Conservation (phyloP, 1,140 invertebrate genomes). For the Armadillidium nasatum region DNA sequence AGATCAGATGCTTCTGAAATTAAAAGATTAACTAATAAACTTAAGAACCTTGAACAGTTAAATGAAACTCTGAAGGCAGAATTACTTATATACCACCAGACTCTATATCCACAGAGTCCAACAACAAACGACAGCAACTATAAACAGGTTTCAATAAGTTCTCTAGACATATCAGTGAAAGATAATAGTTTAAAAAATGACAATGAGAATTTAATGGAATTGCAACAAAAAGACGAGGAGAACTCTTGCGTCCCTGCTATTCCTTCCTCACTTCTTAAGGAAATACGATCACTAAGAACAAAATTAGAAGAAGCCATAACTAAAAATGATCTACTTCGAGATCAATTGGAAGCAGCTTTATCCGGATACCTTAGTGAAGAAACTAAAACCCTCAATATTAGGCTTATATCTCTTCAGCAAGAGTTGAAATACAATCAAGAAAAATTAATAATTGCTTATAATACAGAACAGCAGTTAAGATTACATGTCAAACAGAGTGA, state of each 20-base stretch:
- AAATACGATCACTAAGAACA: slow-evolving; percentile 48
- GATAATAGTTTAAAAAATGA: neutral
- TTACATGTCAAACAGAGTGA: neutral
- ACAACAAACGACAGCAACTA: slow-evolving; percentile 31
- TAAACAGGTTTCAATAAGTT: slow-evolving; percentile 17
- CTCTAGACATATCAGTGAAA: slow-evolving; percentile 39
- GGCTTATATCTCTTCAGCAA: neutral
- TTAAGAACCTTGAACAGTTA: slow-evolving; percentile 48
- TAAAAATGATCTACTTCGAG: slow-evolving; percentile 49
- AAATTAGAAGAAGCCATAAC: slow-evolving; percentile 49
- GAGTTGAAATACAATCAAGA: neutral
- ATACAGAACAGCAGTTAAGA: neutral
- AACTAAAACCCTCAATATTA: neutral
- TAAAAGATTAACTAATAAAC: slow-evolving; percentile 44
- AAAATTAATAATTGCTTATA: neutral
- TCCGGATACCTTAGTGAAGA: slow-evolving; percentile 33
- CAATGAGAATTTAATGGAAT: neutral
- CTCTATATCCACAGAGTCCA: slow-evolving; percentile 32
- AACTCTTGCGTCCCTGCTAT: slow-evolving; percentile 21
- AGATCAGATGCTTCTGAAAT: slow-evolving; percentile 45
- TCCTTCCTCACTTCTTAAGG: slow-evolving; percentile 49
- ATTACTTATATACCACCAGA: slow-evolving; percentile 46
- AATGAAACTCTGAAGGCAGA: slow-evolving; percentile 51
- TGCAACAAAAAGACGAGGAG: slow-evolving; percentile 28
- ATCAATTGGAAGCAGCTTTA: slow-evolving; percentile 47